Evolutionary conservation across 2,113 vertebrate species (phyloP).

Genomic region (Caranx melampygus): DNA sequence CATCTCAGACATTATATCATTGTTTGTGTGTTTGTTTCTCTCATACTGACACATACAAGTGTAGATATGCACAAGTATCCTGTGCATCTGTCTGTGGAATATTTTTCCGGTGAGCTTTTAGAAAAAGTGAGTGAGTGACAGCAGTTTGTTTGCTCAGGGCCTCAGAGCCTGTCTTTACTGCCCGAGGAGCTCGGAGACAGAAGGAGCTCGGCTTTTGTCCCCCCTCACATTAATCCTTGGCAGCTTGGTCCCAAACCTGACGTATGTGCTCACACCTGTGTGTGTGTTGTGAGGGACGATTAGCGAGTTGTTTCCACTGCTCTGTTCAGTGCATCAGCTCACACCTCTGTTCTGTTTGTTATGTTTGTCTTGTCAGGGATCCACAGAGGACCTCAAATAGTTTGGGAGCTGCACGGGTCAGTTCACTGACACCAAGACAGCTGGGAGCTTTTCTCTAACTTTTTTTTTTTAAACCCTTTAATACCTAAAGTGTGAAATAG

Average conservation of each 20-base stretch:
- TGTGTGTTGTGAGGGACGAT: constrained; percentile 34
- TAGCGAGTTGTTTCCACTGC: constrained; percentile 60
- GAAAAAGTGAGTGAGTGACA: constrained; percentile 44
- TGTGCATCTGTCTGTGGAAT: constrained; percentile 15
- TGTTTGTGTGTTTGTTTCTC: neutral
- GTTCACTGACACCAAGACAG: constrained; percentile 52
- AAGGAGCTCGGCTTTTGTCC: constrained; percentile 69
- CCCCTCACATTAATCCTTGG: constrained; percentile 64
- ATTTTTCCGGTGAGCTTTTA: constrained; percentile 16
- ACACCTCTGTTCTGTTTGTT: constrained; percentile 78
- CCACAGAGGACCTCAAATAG: constrained; percentile 34
- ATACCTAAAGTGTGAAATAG: constrained; percentile 35
- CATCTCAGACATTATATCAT: neutral
- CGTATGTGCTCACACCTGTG: constrained; percentile 60
- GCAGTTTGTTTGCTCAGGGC: constrained; percentile 57
- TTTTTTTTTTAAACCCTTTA: constrained; percentile 13
- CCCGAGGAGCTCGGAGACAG: constrained; percentile 57
- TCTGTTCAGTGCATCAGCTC: constrained; percentile 64
- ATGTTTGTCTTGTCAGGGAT: constrained; percentile 70
- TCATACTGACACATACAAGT: neutral
- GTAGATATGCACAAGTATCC: neutral
- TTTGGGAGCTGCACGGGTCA: constrained; percentile 48
- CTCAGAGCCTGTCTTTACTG: constrained; percentile 41
- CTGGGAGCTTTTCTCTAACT: constrained; percentile 46
- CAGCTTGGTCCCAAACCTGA: constrained; percentile 54